phyloP scores from a whole-genome alignment of 2,797 vertebrate species.

The Clarias pachynema region DNA sequence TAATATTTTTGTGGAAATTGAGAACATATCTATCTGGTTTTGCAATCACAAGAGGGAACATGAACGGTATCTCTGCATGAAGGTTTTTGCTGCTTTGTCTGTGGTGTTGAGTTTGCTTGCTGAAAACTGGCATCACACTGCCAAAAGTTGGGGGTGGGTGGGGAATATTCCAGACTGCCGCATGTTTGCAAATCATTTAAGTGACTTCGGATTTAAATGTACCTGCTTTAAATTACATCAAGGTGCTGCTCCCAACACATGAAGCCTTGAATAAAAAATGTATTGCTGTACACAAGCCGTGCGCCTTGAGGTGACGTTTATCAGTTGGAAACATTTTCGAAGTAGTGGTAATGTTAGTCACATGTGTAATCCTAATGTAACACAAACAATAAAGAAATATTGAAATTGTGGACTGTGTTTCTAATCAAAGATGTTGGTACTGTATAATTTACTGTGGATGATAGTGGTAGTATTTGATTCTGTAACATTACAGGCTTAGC shows the following conservation, averaged over 20 bases:
- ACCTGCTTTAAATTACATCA: slow-evolving; percentile 21
- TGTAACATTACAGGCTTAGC: background rate
- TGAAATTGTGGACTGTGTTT: slow-evolving; percentile 4
- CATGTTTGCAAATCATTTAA: slow-evolving; percentile 39
- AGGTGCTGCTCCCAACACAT: background rate
- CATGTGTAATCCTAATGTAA: slow-evolving; percentile 45
- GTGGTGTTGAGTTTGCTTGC: slow-evolving; percentile 22
- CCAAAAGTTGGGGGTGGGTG: background rate
- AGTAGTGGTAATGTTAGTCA: slow-evolving; percentile 22
- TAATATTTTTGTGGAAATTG: background rate
- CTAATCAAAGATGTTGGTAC: background rate
- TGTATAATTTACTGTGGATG: background rate
- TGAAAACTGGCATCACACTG: slow-evolving; percentile 7
- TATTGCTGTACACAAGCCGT: background rate
- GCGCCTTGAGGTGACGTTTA: slow-evolving; percentile 3
- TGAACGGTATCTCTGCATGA: slow-evolving; percentile 31
- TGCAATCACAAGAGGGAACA: background rate
- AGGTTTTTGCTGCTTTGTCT: background rate
- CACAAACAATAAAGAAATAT: slow-evolving; percentile 44
- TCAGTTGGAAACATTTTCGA: background rate
- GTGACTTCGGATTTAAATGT: background rate
- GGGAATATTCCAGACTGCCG: slow-evolving; percentile 32
- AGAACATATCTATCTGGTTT: background rate
- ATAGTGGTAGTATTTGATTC: background rate
- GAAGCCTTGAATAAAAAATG: background rate